Evolutionary conservation across 1,140 invertebrate species (phyloP).

Genomic region (Cheumatopsyche charites): DNA sequence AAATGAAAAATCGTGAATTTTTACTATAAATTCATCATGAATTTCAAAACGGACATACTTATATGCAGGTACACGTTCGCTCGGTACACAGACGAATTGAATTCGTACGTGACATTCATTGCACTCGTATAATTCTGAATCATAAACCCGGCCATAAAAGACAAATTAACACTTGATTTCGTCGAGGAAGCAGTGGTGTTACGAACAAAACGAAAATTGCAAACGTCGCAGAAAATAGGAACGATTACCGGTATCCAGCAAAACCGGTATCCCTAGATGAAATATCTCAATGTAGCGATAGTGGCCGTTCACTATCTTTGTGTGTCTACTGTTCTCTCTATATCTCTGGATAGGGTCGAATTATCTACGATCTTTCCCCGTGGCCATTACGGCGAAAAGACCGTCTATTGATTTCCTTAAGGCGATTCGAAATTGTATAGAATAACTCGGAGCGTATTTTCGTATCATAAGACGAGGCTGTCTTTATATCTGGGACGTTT

Average conservation of each 20-base stretch:
- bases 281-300: slow-evolving; percentile 1
- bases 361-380: slow-evolving; percentile 5
- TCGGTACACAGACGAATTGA: too few relatives aligned
- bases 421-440: slow-evolving; percentile 13
- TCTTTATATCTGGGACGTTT: too few relatives aligned
- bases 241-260: slow-evolving; percentile 10
- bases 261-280: not conserved
- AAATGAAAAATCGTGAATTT: too few relatives aligned
- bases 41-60: too few relatives aligned
- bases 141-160: slow-evolving; percentile 6
- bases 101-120: too few relatives aligned
- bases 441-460: slow-evolving; percentile 1
- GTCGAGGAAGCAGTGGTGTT: not conserved
- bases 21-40: too few relatives aligned
- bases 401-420: slow-evolving; percentile 12
- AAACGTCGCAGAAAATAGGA: slow-evolving; percentile 10
- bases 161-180: slow-evolving; percentile 17
- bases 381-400: slow-evolving; percentile 3
- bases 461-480: too few relatives aligned
- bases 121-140: not conserved
- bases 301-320: not conserved
- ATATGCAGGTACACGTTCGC: too few relatives aligned
- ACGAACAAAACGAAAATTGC: slow-evolving; percentile 12
- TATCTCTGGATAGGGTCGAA: not conserved
- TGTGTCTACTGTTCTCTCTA: too few relatives aligned